Evolutionary conservation across 2,797 vertebrate species (phyloP), one percentile per base, ranked within the genome.

Genomic region (Crypturellus tataupa): DNA sequence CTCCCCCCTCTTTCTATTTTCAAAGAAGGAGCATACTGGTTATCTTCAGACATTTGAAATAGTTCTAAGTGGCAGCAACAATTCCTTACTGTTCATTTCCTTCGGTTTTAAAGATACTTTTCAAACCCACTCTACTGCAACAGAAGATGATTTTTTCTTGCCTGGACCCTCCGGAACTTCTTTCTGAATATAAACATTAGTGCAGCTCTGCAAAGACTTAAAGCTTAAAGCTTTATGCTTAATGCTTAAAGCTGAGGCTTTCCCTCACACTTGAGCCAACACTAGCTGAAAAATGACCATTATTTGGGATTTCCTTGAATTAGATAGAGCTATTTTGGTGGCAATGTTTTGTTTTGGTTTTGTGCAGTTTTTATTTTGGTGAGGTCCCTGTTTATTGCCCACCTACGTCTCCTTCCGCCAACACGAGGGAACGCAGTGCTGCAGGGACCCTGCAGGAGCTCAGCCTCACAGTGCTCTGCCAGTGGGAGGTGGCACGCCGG

Each of bases 401-500:
- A 70, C 23, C 42, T 53, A 7, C 1, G 1, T 44, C 65, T 58
- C 42, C 51, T 69, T 31, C 44, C 12, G 81, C 19, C 2, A 0
- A 31, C 4, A 4, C 12, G 1, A 3, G 6, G 8, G 31, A 3
- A 1, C 0, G 0, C 1, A 21, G 21, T 70, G 47, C 29, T 84
- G 29, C 29, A 59, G 84, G 78, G 23, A 20, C 10, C 62, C 44
- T 47, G 64, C n/a, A 47, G 33, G 42, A 23, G 13, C n/a, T 33
- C 11, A 40, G 58, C 47, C 79, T 15, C 67, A 33, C 71, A 63
- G 44, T 8, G 0, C 1, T 58, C 16, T 71, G 29, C 24, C 0
- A 5, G 40, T 40, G 25, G 71, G 33, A 85, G 44, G 17, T 37
- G 29, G 33, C 0, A 0, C 63, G 12, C 25, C n/a, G 49, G 23